phyloP scores from a whole-genome alignment of 1,140 invertebrate species.

The Bombus soroeensis region DNA sequence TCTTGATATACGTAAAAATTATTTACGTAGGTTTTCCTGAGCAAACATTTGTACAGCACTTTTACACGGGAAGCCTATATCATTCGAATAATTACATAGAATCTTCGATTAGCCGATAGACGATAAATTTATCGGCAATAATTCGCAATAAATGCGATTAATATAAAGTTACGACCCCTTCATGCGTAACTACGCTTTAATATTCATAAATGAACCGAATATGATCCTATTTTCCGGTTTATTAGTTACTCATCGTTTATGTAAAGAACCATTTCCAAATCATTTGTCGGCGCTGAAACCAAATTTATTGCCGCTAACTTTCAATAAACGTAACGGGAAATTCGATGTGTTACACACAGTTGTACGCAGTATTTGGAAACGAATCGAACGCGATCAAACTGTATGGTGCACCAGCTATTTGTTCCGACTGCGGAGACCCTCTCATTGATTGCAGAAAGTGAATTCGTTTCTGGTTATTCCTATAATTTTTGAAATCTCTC shows the following conservation, averaged over 20 bases:
- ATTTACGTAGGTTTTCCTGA: neutral
- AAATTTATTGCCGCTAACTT: slow-evolving; percentile 19
- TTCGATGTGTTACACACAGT: neutral
- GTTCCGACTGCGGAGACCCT: neutral
- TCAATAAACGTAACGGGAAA: slow-evolving; percentile 14
- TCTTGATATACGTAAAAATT: neutral
- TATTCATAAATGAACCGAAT: slow-evolving; percentile 19
- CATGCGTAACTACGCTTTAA: slow-evolving; percentile 2
- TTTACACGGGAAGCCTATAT: neutral
- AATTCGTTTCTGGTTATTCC: neutral
- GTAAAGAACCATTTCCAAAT: slow-evolving; percentile 32
- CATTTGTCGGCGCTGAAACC: neutral
- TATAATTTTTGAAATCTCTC: neutral
- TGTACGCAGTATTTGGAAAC: neutral
- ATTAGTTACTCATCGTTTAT: slow-evolving; percentile 20
- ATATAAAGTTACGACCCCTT: slow-evolving; percentile 7
- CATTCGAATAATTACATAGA: neutral
- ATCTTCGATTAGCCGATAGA: neutral
- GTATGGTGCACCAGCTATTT: neutral
- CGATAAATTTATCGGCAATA: slow-evolving; percentile 15
- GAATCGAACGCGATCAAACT: slow-evolving; percentile 8
- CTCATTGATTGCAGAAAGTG: too few species aligned
- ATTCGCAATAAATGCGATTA: slow-evolving; percentile 13
- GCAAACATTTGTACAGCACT: neutral
- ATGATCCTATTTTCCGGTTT: slow-evolving; percentile 15